Evolutionary conservation across 2,888 invertebrate species (phyloP), one percentile per base, ranked within the genome.

Genomic region (Agrotis puta): DNA sequence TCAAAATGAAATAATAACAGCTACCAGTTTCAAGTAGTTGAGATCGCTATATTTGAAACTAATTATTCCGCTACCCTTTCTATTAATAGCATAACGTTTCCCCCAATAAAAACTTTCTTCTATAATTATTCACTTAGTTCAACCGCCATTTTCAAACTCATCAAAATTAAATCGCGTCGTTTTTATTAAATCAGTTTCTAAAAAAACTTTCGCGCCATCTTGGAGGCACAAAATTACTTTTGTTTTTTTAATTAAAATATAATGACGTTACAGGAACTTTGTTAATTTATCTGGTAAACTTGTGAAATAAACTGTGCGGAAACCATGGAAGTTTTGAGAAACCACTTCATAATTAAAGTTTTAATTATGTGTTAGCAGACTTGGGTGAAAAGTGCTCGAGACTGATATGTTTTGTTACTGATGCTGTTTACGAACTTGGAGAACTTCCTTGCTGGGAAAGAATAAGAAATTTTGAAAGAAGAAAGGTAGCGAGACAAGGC

Each of bases 251-350:
- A 82, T 82, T 78, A 82, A 74, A 73, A 4, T 59, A 53, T 72
- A 72, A 74, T 75, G 67, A 70, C 64, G 56, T 71, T 59, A 64
- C 54, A 47, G 39, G 4, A 82, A 83, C 71, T 83, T 83, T 83
- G 63, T 71, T 83, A 81, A 83, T 83, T 81, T 74, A 83, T 76
- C 64, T 74, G 70, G 59, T 45, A 45, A 77, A 71, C 71, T 80
- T 64, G 33, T 20, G 65, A 78, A 69, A 82, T 77, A 64, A 63
- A 80, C 67, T 61, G 69, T 53, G 51, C 33, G 24, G 20, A 33
- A 24, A 24, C 69, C 57, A 53, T 63, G 20, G n/a, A 27, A 78
- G 56, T 75, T 82, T 72, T 70, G 20, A 53, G 53, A 70, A 70
- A 70, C 67, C 70, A 77, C 50, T 80, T 74, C 50, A 82, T 80